Conservation (phyloP, 2,888 invertebrate genomes). For the Aromia moschata region DNA sequence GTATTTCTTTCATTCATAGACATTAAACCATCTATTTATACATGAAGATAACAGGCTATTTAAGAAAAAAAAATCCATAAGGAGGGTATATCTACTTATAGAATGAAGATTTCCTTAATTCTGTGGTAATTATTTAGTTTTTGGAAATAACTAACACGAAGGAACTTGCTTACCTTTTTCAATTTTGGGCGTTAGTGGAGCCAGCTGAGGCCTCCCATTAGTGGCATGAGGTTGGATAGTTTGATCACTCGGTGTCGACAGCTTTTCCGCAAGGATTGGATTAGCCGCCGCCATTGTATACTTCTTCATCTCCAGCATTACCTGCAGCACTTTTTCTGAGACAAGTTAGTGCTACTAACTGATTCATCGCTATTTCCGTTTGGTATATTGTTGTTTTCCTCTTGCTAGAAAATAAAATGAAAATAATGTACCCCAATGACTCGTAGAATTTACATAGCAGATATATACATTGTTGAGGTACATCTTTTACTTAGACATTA, state of each 20-base stretch:
- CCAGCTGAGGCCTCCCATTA: slow-evolving; percentile 53
- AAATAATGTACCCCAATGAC: too few relatives aligned
- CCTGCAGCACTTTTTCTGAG: slow-evolving; percentile 58
- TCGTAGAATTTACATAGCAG: too few relatives aligned
- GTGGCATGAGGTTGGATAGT: slow-evolving; percentile 42
- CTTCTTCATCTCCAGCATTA: slow-evolving; percentile 57
- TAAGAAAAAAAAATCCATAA: too few relatives aligned
- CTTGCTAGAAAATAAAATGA: slow-evolving; percentile 60
- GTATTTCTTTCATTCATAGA: too few relatives aligned
- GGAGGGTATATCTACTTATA: too few relatives aligned
- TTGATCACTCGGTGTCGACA: slow-evolving; percentile 67
- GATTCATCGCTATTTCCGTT: slow-evolving; percentile 47
- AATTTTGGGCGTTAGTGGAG: slow-evolving; percentile 60
- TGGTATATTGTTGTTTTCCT: slow-evolving; percentile 65
- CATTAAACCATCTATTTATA: too few relatives aligned
- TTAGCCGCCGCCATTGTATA: slow-evolving; percentile 87
- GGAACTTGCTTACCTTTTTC: slow-evolving; percentile 64
- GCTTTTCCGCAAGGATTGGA: slow-evolving; percentile 85
- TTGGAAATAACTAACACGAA: too few relatives aligned
- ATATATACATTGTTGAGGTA: too few relatives aligned
- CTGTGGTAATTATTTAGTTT: too few relatives aligned
- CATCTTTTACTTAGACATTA: too few relatives aligned
- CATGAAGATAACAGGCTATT: too few relatives aligned
- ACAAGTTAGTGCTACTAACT: slow-evolving; percentile 46
- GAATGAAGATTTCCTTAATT: too few relatives aligned